Evolutionary conservation across 2,797 vertebrate genomes (phyloP), one percentile per base, ranked within the genome.

Genomic region (Chloroceryle amazona): DNA sequence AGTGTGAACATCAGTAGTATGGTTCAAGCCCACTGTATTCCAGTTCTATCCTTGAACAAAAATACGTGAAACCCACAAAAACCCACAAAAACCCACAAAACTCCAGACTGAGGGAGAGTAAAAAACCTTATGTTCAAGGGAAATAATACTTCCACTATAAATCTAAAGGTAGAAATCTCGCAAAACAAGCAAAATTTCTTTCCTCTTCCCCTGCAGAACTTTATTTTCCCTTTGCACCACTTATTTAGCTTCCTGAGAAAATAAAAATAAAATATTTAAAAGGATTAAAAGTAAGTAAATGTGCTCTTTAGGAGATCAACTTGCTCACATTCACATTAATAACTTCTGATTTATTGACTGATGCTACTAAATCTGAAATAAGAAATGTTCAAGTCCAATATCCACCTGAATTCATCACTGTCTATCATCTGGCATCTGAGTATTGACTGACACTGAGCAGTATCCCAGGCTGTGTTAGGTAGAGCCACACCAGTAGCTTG

Each of bases 231-330:
- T 83, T 88, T 65, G 37, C 9, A 57, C 25, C 18, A n/a, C 46
- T 78, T 70, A 61, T 0, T 39, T 1, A 83, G 41, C n/a, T 81
- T 44, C 70, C 84, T 70, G 25, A 81, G 51, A 90, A 81, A 81
- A 28, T 31, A 4, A 79, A 93, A 94, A 76, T 83, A 88, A 91
- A 94, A 94, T 58, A 75, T 62, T 91, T 42, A 26, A 86, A 66
- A 87, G 58, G 18, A 61, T 81, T 87, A 95, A 86, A 67, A 86
- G 57, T 57, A 92, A 72, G 75, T 18, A 86, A 76, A 51, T 3
- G 0, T 44, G 26, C 49, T 78, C 37, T 81, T 51, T 37, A 25
- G 65, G 81, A 91, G 46, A 86, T 65, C 41, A 58, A 0, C 65
- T 80, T 51, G 13, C 33, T 19, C 65, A 66, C 12, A 73, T 13